Evolutionary conservation across 2,113 vertebrate genomes (phyloP), one percentile per base, ranked within the genome.

Genomic region (Colossoma macropomum): DNA sequence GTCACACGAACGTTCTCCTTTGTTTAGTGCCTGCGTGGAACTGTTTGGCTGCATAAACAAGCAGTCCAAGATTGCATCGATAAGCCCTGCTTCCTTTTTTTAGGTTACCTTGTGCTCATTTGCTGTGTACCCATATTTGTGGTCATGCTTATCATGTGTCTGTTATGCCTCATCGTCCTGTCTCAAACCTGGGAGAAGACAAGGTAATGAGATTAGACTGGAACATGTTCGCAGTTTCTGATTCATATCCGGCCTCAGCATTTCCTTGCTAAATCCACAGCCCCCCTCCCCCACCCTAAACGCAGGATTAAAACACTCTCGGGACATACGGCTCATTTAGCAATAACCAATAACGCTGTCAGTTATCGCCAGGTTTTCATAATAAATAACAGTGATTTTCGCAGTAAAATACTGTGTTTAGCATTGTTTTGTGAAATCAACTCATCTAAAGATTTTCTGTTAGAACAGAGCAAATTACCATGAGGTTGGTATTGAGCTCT

Each of bases 191-290:
- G 72, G 84, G 85, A 90, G 87, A 86, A 80, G 19, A 48, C 62
- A 74, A 88, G 84, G 90, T 92, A 93, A 93, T 90, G 87, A 90
- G 89, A 93, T 94, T 91, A 91, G 83, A 85, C 84, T 89, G 79
- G 82, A 90, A 89, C 88, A 88, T 91, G 90, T 93, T 90, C 91
- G 92, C 89, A 88, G 83, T 79, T 88, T 89, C 89, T 88, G 85
- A 91, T 93, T 90, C 88, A 90, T 89, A 92, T 84, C 86, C 73
- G 50, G 17, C 27, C 19, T 50, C 54, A 79, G 78, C 70, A 32
- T 62, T 45, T 9, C 69, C 68, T 41, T 23, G 62, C 28, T 16
- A 54, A 48, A 16, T 4, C 34, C 66, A 27, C 48, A 65, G 66
- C 38, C 76, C 86, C 88, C 86, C n/a, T 85, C 79, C 48, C 25